Base-by-base conservation (phyloP, 2,113 vertebrate genomes). In the Benitochromis conjunctus region DNA sequence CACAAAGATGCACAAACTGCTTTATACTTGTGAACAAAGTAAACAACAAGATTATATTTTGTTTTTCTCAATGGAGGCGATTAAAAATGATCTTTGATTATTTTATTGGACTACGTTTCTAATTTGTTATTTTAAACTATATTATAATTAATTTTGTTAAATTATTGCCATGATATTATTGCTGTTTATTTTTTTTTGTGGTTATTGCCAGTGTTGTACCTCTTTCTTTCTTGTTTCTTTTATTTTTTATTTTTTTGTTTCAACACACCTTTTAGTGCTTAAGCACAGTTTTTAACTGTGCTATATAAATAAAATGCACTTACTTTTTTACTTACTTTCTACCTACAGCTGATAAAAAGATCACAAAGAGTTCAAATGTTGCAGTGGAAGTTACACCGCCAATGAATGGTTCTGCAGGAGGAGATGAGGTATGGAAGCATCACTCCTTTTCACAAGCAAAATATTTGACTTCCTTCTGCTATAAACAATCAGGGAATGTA, bases 361-460 rank as follows among this genome's bases (percentile, higher is more conserved):
- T 97, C n/a, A 95, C 95, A 14, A 97, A 97, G 86, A 97, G 93
- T 90, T 88, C 96, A 14, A 98, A 97, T 86, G 98, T 97, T 3
- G 98, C 98, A 69, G 98, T 99, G 81, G 98, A 98, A 89, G 97
- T 99, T 92, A 99, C 98, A 11, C 97, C 98, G 3, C 97, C 98
- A 0, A 98, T 96, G 91, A 98, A 99, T n/a, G 97, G 97, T 0
- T 96, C 95, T 80, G 94, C 95, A n/a, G 93, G 96, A 62, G 97
- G 97, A 84, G 89, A 92, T 0, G 92, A 91, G 94, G 96, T 96
- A 83, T 2, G 55, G 2, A 7, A 24, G 16, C 29, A 19, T 76
- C 38, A 9, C 12, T 26, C 16, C 24, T 21, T 7, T 43, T 62
- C 11, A 69, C 54, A 19, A 51, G 43, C 16, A 76, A 51, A 76